A percentile compares a stretch with the other conserved stretches of the same genome.
Evolutionary conservation across 1,140 invertebrate genomes (phyloP).

Genomic region (Bombus confusus): DNA sequence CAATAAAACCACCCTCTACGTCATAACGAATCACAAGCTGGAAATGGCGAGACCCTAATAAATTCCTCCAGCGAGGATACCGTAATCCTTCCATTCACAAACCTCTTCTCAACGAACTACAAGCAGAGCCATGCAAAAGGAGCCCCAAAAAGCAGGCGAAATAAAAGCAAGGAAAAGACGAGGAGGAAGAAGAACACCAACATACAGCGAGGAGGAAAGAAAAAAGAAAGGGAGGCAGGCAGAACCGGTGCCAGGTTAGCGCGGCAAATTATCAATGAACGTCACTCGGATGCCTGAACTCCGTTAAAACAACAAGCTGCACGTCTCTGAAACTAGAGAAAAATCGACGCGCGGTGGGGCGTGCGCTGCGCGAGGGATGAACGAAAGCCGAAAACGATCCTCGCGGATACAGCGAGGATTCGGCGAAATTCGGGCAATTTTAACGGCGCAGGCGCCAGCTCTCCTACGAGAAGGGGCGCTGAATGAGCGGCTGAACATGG

Average conservation of each 20-base stretch:
- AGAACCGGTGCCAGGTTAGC: constrained; percentile 39
- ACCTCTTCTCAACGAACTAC: neutral
- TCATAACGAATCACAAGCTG: neutral
- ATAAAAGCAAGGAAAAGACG: neutral
- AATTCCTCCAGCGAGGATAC: neutral
- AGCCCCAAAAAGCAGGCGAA: neutral
- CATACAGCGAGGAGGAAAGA: neutral
- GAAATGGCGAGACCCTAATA: neutral
- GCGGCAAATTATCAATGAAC: constrained; percentile 39
- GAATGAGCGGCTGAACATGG: constrained; percentile 77
- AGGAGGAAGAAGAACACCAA: neutral
- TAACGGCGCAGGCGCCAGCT: constrained; percentile 82
- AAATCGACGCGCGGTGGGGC: neutral
- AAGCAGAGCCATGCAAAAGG: neutral
- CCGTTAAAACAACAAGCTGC: neutral
- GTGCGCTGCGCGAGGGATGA: constrained; percentile 41
- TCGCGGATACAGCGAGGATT: constrained; percentile 70
- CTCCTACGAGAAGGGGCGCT: constrained; percentile 68
- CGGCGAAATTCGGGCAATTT: constrained; percentile 82
- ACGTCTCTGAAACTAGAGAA: neutral
- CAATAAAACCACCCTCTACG: neutral
- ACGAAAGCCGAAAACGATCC: constrained; percentile 26
- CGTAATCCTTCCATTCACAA: constrained; percentile 16
- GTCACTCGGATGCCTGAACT: neutral
- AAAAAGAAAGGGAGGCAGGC: neutral